Evolutionary conservation across 2,797 vertebrate species (phyloP), one percentile per base, ranked within the genome.

Genomic region (Xenopus petersii): DNA sequence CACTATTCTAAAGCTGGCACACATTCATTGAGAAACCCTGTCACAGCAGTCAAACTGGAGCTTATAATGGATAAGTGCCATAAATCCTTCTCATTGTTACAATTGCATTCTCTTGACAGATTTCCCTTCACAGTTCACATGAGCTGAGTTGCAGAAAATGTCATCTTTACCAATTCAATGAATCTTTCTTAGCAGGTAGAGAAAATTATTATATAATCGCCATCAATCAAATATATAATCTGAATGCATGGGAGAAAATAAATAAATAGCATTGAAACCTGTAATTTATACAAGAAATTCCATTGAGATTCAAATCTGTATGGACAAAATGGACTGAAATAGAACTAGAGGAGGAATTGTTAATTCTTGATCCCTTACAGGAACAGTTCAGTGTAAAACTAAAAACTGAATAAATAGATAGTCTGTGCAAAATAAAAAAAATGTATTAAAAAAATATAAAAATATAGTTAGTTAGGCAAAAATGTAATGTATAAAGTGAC

Each of bases 141-240:
- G 60, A 73, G 64, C 36, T 73, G 55, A 46, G 33, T 21, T 74
- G 61, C 26, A 54, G 64, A 70, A 79, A 60, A 36, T 61, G 67
- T 74, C 67, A 73, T 66, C 70, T 66, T 61, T 30, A 70, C 47
- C 67, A 61, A 51, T 66, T 79, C 67, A 74, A 79, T 79, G 69
- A 61, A 36, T 79, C 46, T 47, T 61, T 46, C 17, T 26, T 46
- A 46, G 66, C 24, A 65, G 47, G 36, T 64, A 58, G 70, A 56
- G 58, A 33, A 55, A 60, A 13, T 46, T 47, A 54, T 54, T 70
- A 30, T 59, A 51, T 15, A 65, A 61, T 64, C 62, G 42, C 8
- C 61, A 66, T 5, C n/a, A 65, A 65, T 46, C 36, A 42, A 49
- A 42, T 70, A 58, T 70, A 58, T 70, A 36, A 78, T 26, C 49